Base-by-base conservation (phyloP, 2,888 invertebrate genomes). In the Melanchra persicariae region DNA sequence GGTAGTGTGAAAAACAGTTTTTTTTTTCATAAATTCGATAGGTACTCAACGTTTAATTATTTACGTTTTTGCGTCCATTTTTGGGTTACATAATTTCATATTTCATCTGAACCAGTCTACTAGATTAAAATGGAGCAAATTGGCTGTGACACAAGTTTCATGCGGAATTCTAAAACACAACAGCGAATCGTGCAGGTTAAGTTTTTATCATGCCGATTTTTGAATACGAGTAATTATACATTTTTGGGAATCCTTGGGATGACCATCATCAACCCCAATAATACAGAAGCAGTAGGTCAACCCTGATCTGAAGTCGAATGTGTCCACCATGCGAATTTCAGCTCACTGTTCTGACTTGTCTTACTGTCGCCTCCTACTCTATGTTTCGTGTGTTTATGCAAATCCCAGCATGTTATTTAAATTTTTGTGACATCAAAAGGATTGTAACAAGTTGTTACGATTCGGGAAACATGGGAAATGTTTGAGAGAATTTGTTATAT, bases 361-460 rank as follows among this genome's bases (percentile, higher is more conserved):
- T 19, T 55, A 40, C 47, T 40, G 37, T 40, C 17, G 10, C 24
- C 17, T n/a, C 19, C 24, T n/a, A 40, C 24, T 64, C 9, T 34
- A 12, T 47, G n/a, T 15, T n/a, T 10, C 5, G 7, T 57, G 19
- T 75, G 54, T 43, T 69, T 60, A 64, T 64, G 61, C 57, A 73
- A 64, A 64, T 65, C n/a, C 34, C 26, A 57, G 43, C 17, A 58
- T 45, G 47, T 75, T 65, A 55, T 74, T 61, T 62, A 52, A 57
- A 65, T 74, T 54, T 65, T 74, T 69, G 57, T 47, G 6, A 47
- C 57, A 63, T 73, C 66, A 68, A 60, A 72, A 43, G 30, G 61
- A 54, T 66, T 77, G 37, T 47, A 73, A 47, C 40, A 67, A 68
- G 63, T 55, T 77, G 59, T 64, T 57, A 43, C 22, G 58, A 67